phyloP scores from a whole-genome alignment of 2,888 invertebrate species.

The Leucozona laternaria region DNA sequence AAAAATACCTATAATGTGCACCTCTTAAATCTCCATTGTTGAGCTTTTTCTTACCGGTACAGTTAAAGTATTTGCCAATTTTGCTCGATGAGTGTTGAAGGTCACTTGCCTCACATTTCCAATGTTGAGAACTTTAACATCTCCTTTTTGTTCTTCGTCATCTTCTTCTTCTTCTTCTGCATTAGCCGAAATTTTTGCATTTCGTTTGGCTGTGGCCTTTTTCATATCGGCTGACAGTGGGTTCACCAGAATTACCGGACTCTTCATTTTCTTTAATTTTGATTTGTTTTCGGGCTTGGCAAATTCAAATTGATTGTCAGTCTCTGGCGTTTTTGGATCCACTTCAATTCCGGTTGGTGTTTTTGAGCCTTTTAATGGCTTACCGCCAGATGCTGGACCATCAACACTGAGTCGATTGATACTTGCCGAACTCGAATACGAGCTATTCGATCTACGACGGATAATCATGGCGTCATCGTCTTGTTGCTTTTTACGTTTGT shows the following conservation, averaged over 20 bases:
- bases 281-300: conserved; percentile 81
- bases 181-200: conserved; percentile 10
- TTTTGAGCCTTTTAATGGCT: conserved; percentile 53
- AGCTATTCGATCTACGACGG: conserved; percentile 92
- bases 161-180: not conserved
- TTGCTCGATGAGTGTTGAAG: conserved; percentile 85
- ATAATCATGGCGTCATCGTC: conserved; percentile 92
- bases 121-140: conserved; percentile 77
- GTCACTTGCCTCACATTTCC: conserved; percentile 87
- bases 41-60: conserved; percentile 84
- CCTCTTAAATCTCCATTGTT: not conserved
- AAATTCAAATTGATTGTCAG: conserved; percentile 81
- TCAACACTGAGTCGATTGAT: conserved; percentile 86
- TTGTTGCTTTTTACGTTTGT: conserved; percentile 84
- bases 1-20: conserved; percentile 8
- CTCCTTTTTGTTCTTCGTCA: not conserved
- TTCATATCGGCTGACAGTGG: conserved; percentile 79
- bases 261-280: conserved; percentile 77
- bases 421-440: conserved; percentile 90
- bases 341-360: conserved; percentile 25
- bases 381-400: conserved; percentile 77
- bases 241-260: conserved; percentile 78
- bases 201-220: conserved; percentile 76
- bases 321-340: conserved; percentile 1
- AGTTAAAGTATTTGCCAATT: conserved; percentile 86